Base-by-base conservation (phyloP, 2,888 invertebrate species). In the Gibbula magus region DNA sequence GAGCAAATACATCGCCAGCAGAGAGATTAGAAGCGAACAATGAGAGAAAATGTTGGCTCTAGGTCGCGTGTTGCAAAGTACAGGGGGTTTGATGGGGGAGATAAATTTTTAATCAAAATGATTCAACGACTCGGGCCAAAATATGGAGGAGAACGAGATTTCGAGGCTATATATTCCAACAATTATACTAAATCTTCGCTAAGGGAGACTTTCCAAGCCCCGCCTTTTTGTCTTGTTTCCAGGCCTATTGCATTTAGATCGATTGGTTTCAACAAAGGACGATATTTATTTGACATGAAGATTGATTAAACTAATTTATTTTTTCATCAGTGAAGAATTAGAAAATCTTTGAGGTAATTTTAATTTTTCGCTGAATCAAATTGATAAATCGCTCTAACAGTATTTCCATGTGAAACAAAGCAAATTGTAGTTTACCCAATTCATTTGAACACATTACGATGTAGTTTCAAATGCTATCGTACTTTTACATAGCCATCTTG, bases 1-100 rank as follows among this genome's bases (percentile, higher is more conserved):
- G 53, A 76, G 76, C 54, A 76, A 53, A 76, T 20, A 76, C 54
- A 56, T 53, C 76, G 29, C 22, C 22, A 35, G 54, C 35, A 54
- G 76, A 39, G 35, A 54, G 76, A 76, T 54, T 56, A 76, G 35
- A 54, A 54, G 20, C 25, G 56, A 56, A 76, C 76, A 54, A 76
- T 76, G 53, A 61, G 29, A 4, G 61, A 61, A 61, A 61, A 29
- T 25, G 61, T 29, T 61, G 61, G 61, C 61, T 29, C 25, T 25
- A 29, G 61, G 61, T 61, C 61, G 61, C 61, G 61, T 61, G 61
- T 29, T 61, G 61, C 25, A 61, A 61, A 61, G 29, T 29, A 61
- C 61, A 61, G 61, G 61, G 61, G 61, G 25, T 25, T 61, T 25
- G 29, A 29, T 29, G 25, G 29, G 25, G 29, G 29, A 61, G 61